These are phyloP conservation scores for Anadara kagoshimensis DNA, from an alignment of 1,140 invertebrate species.

Conservation along the genomic window DNA sequence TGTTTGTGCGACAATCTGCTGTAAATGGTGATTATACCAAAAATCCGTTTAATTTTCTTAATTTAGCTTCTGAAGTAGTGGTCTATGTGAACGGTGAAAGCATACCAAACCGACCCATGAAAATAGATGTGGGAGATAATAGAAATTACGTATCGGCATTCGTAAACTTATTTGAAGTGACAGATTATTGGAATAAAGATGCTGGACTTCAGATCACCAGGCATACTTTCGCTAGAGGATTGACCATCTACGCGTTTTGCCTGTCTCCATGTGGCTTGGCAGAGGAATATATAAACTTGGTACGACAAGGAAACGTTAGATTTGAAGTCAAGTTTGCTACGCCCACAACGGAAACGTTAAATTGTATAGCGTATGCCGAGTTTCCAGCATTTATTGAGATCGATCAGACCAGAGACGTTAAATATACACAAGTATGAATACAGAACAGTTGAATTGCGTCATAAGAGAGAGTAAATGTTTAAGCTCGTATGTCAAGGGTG, in stretches of 20 bases:
- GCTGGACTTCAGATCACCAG: slow-evolving; percentile 25
- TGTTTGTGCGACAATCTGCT: slow-evolving; percentile 22
- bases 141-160: slow-evolving; percentile 35
- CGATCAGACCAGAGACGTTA: background rate
- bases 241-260: slow-evolving; percentile 15
- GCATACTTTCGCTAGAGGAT: slow-evolving; percentile 30
- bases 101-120: slow-evolving; percentile 27
- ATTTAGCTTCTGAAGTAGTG: slow-evolving; percentile 23
- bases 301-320: slow-evolving; percentile 4
- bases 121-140: slow-evolving; percentile 23
- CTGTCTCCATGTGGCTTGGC: background rate
- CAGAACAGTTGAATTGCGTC: background rate
- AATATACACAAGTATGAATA: slow-evolving; percentile 16
- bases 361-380: slow-evolving; percentile 5
- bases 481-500: too few relatives aligned
- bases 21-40: slow-evolving; percentile 37
- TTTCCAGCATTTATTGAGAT: background rate
- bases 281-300: slow-evolving; percentile 11
- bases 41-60: slow-evolving; percentile 42
- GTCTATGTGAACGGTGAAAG: slow-evolving; percentile 35
- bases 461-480: background rate
- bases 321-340: slow-evolving; percentile 9
- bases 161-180: slow-evolving; percentile 31
- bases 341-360: background rate
- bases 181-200: slow-evolving; percentile 36